These are phyloP conservation scores for Cybosia mesomella DNA, from an alignment of 2,888 invertebrate species.

Conservation along the genomic window DNA sequence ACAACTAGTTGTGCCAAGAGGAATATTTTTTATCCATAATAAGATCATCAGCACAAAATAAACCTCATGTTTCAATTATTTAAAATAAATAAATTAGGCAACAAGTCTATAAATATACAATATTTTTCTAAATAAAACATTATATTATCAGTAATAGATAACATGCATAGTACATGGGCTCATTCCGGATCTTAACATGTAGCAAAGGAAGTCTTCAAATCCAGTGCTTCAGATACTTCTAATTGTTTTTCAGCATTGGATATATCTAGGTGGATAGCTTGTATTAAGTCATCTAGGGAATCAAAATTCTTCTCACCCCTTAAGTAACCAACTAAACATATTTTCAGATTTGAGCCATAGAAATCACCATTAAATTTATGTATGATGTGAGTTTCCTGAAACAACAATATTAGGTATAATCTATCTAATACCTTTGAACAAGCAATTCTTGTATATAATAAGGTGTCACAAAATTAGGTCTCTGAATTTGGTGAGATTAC, in stretches of 20 bases:
- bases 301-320: conserved; percentile 94
- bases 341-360: conserved; percentile 93
- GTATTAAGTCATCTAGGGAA: conserved; percentile 91
- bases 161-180: not conserved
- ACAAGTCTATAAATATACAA: not conserved
- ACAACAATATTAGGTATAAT: conserved; percentile 37
- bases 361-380: conserved; percentile 94
- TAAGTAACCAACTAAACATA: conserved; percentile 93
- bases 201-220: conserved; percentile 85
- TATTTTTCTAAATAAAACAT: not conserved
- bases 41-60: not conserved
- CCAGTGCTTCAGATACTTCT: conserved; percentile 83
- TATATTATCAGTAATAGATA: not conserved
- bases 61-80: not conserved
- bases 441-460: too few relatives aligned
- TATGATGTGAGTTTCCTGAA: conserved; percentile 96
- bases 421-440: not conserved
- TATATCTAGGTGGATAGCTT: conserved; percentile 94
- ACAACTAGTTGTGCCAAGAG: too few relatives aligned
- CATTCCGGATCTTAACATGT: not conserved
- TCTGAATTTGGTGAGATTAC: too few relatives aligned
- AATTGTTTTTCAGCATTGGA: conserved; percentile 88
- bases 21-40: not conserved
- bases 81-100: not conserved
- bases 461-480: too few relatives aligned